These are phyloP conservation scores for Girardia tigrina DNA, from an alignment of 2,888 invertebrate species.

Conservation along the genomic window DNA sequence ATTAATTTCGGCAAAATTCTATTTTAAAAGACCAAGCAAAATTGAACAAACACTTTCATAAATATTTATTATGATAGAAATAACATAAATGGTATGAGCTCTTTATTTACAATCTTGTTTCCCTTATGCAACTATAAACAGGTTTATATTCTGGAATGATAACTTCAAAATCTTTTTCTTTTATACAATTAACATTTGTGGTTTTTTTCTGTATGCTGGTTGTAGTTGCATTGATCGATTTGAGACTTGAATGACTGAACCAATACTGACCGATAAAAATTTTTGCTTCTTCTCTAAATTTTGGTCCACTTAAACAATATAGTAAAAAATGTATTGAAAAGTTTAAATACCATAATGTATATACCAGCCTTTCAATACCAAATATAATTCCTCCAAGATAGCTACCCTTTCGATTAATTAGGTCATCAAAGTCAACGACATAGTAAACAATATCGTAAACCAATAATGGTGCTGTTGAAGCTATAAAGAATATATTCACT, in stretches of 20 bases:
- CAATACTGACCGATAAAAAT: neutral
- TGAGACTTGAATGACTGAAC: neutral
- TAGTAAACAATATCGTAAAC: conserved; percentile 30
- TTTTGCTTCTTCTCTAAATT: conserved; percentile 32
- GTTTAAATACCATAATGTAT: conserved; percentile 34
- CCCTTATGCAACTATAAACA: neutral
- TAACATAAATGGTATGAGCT: no score
- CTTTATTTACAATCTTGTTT: neutral
- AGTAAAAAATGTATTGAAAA: conserved; percentile 34
- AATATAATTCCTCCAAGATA: conserved; percentile 30
- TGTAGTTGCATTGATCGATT: neutral
- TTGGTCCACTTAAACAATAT: conserved; percentile 35
- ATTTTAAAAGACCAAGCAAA: no score
- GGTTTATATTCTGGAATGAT: neutral
- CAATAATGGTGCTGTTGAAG: conserved; percentile 30
- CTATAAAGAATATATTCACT: conserved; percentile 32
- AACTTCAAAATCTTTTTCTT: neutral
- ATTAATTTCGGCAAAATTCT: no score
- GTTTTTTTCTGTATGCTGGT: neutral
- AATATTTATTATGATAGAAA: no score
- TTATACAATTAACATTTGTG: neutral
- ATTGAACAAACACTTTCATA: no score
- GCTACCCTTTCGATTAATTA: neutral
- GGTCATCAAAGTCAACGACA: neutral
- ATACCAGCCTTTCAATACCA: conserved; percentile 28